Conservation (phyloP, 1,140 invertebrate genomes). For the Caenorhabditis brenneri region DNA sequence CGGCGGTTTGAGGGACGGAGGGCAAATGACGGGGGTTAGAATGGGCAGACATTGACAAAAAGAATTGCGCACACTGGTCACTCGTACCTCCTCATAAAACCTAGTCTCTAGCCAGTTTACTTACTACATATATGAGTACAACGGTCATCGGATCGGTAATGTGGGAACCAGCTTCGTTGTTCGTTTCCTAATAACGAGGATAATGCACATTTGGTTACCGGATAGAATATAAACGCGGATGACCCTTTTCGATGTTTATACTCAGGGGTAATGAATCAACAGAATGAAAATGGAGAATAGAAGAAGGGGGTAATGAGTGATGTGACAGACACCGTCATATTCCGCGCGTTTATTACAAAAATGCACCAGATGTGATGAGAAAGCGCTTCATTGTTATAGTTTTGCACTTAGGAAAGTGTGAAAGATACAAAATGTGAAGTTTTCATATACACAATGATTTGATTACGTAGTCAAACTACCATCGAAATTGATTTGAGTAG, state of each 20-base stretch:
- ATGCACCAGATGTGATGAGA: constrained; percentile 29
- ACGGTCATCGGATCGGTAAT: constrained; percentile 40
- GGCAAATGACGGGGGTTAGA: constrained; percentile 28
- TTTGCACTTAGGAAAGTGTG: constrained; percentile 2
- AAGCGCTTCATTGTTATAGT: not conserved
- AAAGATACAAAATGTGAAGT: not conserved
- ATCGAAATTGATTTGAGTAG: too few relatives aligned
- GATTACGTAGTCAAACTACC: too few relatives aligned
- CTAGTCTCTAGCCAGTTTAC: constrained; percentile 11
- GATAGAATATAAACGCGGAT: not conserved
- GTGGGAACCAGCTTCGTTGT: constrained; percentile 24
- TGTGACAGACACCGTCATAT: constrained; percentile 33
- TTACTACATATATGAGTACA: constrained; percentile 35
- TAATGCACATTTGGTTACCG: constrained; percentile 16
- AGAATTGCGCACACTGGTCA: constrained; percentile 41
- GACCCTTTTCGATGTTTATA: constrained; percentile 17
- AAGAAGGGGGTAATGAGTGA: constrained; percentile 3
- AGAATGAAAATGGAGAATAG: not conserved
- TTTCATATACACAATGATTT: too few relatives aligned
- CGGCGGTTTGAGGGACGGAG: constrained; percentile 21
- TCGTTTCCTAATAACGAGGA: not conserved
- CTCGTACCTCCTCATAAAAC: constrained; percentile 21
- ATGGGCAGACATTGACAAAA: constrained; percentile 33
- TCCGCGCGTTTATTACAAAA: constrained; percentile 9
- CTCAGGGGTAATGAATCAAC: constrained; percentile 34